A percentile compares a stretch with the other conserved stretches of the same genome.
Evolutionary conservation across 2,113 vertebrate genomes (phyloP).

Genomic region (Epinephelus cyanopodus): DNA sequence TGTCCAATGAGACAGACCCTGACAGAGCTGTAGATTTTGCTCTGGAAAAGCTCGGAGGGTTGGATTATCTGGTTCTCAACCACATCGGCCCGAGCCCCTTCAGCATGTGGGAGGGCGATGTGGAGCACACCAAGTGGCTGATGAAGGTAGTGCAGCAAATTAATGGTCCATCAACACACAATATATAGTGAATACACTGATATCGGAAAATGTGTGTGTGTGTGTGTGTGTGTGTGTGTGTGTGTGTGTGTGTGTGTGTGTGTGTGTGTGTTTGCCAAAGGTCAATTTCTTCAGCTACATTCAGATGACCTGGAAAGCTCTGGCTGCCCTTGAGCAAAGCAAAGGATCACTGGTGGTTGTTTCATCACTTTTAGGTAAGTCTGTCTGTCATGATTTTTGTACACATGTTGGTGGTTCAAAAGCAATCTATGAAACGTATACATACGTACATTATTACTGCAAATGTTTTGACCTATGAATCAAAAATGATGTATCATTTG

Average conservation of each 20-base stretch:
- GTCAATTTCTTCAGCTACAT: constrained; percentile 92
- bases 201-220: not conserved
- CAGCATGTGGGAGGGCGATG: constrained; percentile 84
- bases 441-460: not conserved
- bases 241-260: not conserved
- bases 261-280: constrained; percentile 74
- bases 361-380: constrained; percentile 89
- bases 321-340: constrained; percentile 85
- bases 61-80: constrained; percentile 91
- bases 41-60: constrained; percentile 87
- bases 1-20: constrained; percentile 84
- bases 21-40: constrained; percentile 87
- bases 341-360: constrained; percentile 88
- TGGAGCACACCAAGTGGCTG: constrained; percentile 84
- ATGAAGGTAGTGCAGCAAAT: constrained; percentile 85
- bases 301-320: constrained; percentile 85
- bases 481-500: not conserved
- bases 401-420: not conserved
- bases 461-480: not conserved
- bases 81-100: constrained; percentile 86
- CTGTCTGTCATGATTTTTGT: not conserved
- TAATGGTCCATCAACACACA: not conserved
- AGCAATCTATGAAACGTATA: not conserved
- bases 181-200: not conserved
- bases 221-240: too few relatives aligned